Evolutionary conservation across 1,140 invertebrate genomes (phyloP), one percentile per base, ranked within the genome.

Genomic region (Drosophila nannoptera): DNA sequence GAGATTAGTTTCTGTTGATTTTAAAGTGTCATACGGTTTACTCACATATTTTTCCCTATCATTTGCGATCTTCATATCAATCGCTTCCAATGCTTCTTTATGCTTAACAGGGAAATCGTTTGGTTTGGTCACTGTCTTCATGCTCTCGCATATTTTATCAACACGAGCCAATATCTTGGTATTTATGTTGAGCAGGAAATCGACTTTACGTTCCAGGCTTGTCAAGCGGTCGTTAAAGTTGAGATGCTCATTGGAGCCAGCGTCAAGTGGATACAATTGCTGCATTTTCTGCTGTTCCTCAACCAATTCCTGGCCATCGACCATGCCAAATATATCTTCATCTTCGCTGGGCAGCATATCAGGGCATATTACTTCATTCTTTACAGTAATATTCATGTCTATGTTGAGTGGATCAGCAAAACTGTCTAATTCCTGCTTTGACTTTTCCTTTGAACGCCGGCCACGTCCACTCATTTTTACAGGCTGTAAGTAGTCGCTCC

Each of bases 141-240:
- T 55, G n/a, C 38, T 46, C 9, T 70, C 68, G 35, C 62, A 70
- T 7, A 70, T 66, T 33, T 66, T 70, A 52, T 70, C 68, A 3
- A 70, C 68, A 2, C 68, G 29, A 2, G 68, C 63, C 8, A 70
- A 36, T 12, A 70, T 70, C 16, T 66, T 70, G 5, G 63, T 59
- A 22, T 66, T 66, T 29, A 70, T n/a, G 42, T 59, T 70, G 0
- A 70, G 54, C 6, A 70, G 62, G 14, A 70, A 70, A 11, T 70
- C 68, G 6, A 70, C 63, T 60, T 70, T 70, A 5, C 68, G 68
- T 31, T 70, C 68, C 14, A 70, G 16, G n/a, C 54, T 66, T n/a
- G 46, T 56, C 9, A 70, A 40, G 7, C 68, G 62, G 9, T 66
- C 62, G 5, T n/a, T 22, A 8, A 70, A 58, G 12, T 55, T 63